Percentiles rank a stretch among this genome's conserved stretches.
Evolutionary conservation across 1,140 invertebrate genomes (phyloP).

Genomic region (Drosophila asahinai): DNA sequence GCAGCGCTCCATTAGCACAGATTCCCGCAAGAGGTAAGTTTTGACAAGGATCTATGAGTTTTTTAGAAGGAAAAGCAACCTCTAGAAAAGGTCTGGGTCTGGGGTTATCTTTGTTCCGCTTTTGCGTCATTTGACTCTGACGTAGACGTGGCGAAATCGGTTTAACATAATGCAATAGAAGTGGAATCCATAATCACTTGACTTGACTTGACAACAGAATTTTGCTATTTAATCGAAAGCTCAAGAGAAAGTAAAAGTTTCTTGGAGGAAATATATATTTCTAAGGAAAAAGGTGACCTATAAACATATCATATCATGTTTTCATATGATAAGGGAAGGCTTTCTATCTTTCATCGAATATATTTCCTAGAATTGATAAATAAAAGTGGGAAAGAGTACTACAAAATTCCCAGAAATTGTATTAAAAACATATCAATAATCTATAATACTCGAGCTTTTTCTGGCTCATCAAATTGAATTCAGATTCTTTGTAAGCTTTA

Average conservation of each 20-base stretch:
- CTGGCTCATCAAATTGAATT: not conserved
- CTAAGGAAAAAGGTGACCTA: not conserved
- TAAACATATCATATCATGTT: not conserved
- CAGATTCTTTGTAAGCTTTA: not conserved
- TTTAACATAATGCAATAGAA: constrained; percentile 9
- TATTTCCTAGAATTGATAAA: constrained; percentile 18
- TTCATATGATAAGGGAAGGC: not conserved
- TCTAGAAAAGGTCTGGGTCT: not conserved
- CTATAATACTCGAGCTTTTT: not conserved
- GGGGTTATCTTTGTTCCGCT: constrained; percentile 13
- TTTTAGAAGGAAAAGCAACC: not conserved
- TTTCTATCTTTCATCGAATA: constrained; percentile 1
- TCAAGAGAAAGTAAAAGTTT: not conserved
- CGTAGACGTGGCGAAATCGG: not conserved
- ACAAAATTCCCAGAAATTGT: constrained; percentile 2
- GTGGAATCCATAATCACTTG: not conserved
- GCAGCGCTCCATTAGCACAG: constrained; percentile 81
- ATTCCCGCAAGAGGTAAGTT: constrained; percentile 83
- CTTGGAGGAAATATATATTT: too few relatives aligned
- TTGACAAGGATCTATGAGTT: not conserved
- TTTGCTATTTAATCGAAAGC: not conserved
- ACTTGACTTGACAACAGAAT: constrained; percentile 3
- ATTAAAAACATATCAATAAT: constrained; percentile 5
- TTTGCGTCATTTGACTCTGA: not conserved
- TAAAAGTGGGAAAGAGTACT: too few relatives aligned